Evolutionary conservation across 2,888 invertebrate species (phyloP), one percentile per base, ranked within the genome.

Genomic region (Parapristionchus giblindavisi): DNA sequence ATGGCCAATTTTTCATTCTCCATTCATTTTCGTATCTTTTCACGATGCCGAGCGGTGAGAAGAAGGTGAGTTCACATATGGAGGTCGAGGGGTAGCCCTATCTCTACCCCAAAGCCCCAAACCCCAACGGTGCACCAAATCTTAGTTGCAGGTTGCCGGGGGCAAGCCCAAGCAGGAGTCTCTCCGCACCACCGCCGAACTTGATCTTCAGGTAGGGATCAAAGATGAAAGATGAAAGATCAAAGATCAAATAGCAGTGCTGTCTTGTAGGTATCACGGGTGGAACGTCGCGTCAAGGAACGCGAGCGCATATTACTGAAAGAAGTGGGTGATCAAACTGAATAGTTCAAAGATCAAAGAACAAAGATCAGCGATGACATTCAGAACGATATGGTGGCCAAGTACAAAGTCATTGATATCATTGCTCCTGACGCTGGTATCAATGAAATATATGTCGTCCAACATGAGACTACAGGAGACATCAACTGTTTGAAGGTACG

Each of bases 131-230:
- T 60, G 2, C 24, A 17, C n/a, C 36, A n/a, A 14, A 34, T 58
- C 17, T 34, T 43, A 43, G 8, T 17, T 43, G 43, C 61, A 61
- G 61, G 61, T 61, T 36, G 38, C 61, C 14, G 38, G 40, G 36
- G 61, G 61, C 34, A 66, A 66, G 65, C 65, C 65, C 65, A 66
- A 66, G n/a, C 65, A 66, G 48, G 65, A 66, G 40, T 66, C 65
- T 6, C 48, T 66, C 6, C 43, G 43, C 8, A 32, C 17, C 14
- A 29, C 43, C 36, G 48, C 65, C 11, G 48, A 66, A 32, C 11
- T 14, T 11, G 14, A n/a, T n/a, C n/a, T n/a, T n/a, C n/a, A n/a
- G n/a, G n/a, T n/a, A n/a, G n/a, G n/a, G n/a, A n/a, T n/a, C n/a
- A n/a, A n/a, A n/a, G n/a, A n/a, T n/a, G n/a, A n/a, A 40, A 61